Conservation (phyloP, 1,140 invertebrate genomes). For the Parasteatoda tepidariorum region DNA sequence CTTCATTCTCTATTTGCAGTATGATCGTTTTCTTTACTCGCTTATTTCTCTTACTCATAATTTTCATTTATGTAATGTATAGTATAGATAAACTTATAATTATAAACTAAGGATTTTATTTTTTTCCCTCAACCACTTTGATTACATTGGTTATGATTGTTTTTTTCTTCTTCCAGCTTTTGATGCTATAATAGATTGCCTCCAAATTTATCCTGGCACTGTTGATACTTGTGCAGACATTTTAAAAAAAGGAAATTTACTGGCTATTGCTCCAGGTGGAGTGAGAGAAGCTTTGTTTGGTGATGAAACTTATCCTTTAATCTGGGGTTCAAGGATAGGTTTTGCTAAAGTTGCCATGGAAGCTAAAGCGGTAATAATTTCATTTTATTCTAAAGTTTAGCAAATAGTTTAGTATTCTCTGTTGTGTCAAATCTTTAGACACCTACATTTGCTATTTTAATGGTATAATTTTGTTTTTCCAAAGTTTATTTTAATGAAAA, state of each 20-base stretch:
- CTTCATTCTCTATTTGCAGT: too few species aligned
- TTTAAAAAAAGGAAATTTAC: conserved; percentile 85
- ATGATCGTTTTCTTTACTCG: too few species aligned
- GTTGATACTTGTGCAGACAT: conserved; percentile 87
- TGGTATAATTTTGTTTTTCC: not conserved
- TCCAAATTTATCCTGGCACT: conserved; percentile 94
- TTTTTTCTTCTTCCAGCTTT: conserved; percentile 36
- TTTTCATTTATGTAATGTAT: too few species aligned
- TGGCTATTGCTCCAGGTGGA: conserved; percentile 97
- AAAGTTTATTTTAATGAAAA: too few species aligned
- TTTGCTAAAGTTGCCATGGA: conserved; percentile 97
- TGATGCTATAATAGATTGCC: conserved; percentile 72
- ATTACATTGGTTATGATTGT: too few species aligned
- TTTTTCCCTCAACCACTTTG: too few species aligned
- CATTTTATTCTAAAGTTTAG: not conserved
- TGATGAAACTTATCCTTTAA: conserved; percentile 70
- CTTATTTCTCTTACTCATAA: too few species aligned
- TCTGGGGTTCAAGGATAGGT: conserved; percentile 82
- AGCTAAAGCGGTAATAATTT: conserved; percentile 78
- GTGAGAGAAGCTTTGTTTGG: conserved; percentile 89
- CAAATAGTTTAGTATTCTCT: not conserved
- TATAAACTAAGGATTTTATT: too few species aligned
- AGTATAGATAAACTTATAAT: too few species aligned
- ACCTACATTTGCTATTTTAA: not conserved
- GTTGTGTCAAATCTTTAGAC: not conserved